Percentiles rank a stretch among this genome's conserved stretches.
Evolutionary conservation across 1,140 invertebrate species (phyloP).

Genomic region (Leptinotarsa defecta): DNA sequence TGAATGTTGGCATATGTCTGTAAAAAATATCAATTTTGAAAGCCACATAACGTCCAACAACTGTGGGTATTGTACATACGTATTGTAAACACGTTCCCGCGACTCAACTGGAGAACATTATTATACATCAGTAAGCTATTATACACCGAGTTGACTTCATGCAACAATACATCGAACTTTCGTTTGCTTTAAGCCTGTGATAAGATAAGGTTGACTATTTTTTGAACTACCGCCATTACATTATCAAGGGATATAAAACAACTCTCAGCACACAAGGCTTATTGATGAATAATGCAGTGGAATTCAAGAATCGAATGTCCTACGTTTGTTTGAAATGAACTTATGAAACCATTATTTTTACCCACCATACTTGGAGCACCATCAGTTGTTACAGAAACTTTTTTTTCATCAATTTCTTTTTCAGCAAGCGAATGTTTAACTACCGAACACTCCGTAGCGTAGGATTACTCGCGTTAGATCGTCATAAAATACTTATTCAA

Average conservation of each 20-base stretch:
- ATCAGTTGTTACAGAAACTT: no score
- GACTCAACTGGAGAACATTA: conserved; percentile 52
- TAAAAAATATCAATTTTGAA: no score
- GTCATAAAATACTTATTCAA: no score
- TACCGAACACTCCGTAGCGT: not conserved
- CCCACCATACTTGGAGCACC: conserved; percentile 31
- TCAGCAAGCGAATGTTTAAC: not conserved
- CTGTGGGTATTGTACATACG: no score
- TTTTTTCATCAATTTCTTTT: no score
- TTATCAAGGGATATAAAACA: conserved; percentile 21
- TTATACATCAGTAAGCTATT: conserved; percentile 50
- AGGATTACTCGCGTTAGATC: not conserved
- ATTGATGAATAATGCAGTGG: conserved; percentile 43
- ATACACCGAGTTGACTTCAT: conserved; percentile 49
- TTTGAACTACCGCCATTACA: not conserved
- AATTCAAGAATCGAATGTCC: conserved; percentile 44
- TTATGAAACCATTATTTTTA: conserved; percentile 30
- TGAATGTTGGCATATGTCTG: no score
- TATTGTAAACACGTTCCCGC: conserved; percentile 41
- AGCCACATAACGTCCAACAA: no score
- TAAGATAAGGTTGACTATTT: no score
- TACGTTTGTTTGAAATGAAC: conserved; percentile 20
- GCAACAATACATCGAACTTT: conserved; percentile 46
- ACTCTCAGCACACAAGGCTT: conserved; percentile 31
- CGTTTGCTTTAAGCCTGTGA: conserved; percentile 49